A percentile compares a stretch with the other conserved stretches of the same genome.
These are phyloP conservation scores for Anoplophora glabripennis DNA, from an alignment of 1,140 invertebrate species.

Conservation along the genomic window DNA sequence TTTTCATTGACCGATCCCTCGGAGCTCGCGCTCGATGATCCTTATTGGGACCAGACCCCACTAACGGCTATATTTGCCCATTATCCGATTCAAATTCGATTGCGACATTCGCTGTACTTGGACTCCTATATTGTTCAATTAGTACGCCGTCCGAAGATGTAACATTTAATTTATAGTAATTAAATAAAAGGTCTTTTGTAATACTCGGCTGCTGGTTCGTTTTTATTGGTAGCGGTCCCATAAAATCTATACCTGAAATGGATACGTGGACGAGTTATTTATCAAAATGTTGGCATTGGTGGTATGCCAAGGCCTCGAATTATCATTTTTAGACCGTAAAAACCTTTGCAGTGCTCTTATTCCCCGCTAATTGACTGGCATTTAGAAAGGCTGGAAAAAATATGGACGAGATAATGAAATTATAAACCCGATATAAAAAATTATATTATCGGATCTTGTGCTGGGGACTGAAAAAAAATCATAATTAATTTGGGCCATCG, in stretches of 20 bases:
- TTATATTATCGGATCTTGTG: too few relatives aligned
- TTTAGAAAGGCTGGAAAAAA: slow-evolving; percentile 25
- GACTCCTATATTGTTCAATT: too few relatives aligned
- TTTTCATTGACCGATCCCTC: background rate
- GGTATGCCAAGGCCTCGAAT: slow-evolving; percentile 35
- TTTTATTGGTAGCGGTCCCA: slow-evolving; percentile 30
- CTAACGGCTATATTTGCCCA: slow-evolving; percentile 8
- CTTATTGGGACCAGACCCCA: background rate
- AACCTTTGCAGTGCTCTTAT: slow-evolving; percentile 26
- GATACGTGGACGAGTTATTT: slow-evolving; percentile 32
- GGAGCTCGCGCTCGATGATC: background rate
- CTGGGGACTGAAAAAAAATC: too few relatives aligned
- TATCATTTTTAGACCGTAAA: slow-evolving; percentile 34
- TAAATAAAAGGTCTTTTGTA: background rate
- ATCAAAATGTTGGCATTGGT: slow-evolving; percentile 33
- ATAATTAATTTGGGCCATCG: too few relatives aligned
- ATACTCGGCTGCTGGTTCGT: background rate
- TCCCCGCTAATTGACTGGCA: slow-evolving; percentile 32
- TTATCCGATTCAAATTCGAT: slow-evolving; percentile 3
- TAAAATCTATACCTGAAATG: slow-evolving; percentile 34
- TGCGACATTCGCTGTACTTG: background rate
- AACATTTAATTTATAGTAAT: background rate
- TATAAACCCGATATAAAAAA: slow-evolving; percentile 23
- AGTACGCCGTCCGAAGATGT: slow-evolving; percentile 3
- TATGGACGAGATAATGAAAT: slow-evolving; percentile 27